Conservation (phyloP, 1,140 invertebrate species). For the Drosophila pseudoananassae region DNA sequence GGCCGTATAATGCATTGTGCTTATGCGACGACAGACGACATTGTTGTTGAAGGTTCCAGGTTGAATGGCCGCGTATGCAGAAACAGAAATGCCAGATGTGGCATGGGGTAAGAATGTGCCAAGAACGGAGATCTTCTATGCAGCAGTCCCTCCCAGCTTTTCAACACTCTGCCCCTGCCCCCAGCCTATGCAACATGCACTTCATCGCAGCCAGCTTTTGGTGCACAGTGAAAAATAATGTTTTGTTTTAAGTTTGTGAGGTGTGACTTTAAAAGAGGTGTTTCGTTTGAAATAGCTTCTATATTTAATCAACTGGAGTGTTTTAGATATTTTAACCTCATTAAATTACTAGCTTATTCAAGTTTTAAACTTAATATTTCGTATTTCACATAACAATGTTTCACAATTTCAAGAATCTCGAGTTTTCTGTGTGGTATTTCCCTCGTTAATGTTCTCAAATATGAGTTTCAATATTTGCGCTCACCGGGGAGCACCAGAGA, state of each 20-base stretch:
- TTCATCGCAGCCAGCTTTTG: not conserved
- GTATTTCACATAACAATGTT: not conserved
- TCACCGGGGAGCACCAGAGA: constrained; percentile 2
- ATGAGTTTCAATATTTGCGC: constrained; percentile 74
- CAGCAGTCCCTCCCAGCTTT: not conserved
- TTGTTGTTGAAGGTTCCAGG: constrained; percentile 59
- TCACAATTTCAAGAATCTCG: not conserved
- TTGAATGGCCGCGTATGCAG: constrained; percentile 69
- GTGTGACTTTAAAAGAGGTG: not conserved
- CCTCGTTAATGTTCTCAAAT: constrained; percentile 73
- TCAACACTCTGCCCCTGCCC: not conserved
- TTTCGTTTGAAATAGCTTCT: not conserved
- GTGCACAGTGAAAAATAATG: not conserved
- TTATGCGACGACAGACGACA: constrained; percentile 42
- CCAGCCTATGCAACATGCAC: not conserved
- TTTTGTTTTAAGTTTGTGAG: too few relatives aligned
- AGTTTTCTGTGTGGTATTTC: constrained; percentile 10
- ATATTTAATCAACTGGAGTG: not conserved
- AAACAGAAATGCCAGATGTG: constrained; percentile 49
- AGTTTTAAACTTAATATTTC: not conserved
- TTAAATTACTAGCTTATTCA: not conserved
- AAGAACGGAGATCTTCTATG: constrained; percentile 27
- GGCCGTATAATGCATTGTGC: constrained; percentile 41
- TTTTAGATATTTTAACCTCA: not conserved
- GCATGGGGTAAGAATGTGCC: constrained; percentile 14